A percentile compares a stretch with the other conserved stretches of the same genome.
These are phyloP conservation scores for Iphiclides podalirius DNA, from an alignment of 2,888 invertebrate species.

Conservation along the genomic window DNA sequence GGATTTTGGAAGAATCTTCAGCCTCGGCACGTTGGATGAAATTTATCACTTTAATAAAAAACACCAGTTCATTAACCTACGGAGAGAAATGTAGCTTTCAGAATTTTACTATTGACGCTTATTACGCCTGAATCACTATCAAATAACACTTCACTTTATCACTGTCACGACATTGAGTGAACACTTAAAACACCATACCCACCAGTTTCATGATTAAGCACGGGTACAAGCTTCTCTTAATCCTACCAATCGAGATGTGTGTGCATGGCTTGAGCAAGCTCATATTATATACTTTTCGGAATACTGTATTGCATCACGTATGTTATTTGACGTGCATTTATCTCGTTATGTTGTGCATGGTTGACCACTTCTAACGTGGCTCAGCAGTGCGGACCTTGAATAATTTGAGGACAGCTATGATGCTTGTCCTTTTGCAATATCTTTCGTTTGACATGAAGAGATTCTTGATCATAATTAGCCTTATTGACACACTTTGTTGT, in stretches of 20 bases:
- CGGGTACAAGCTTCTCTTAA: slow-evolving; percentile 40
- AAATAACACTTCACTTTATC: neutral
- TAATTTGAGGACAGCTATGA: slow-evolving; percentile 55
- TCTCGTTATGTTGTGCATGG: slow-evolving; percentile 58
- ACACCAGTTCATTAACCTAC: too few relatives aligned
- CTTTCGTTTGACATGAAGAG: slow-evolving; percentile 47
- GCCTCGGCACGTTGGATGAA: too few relatives aligned
- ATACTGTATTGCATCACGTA: slow-evolving; percentile 58
- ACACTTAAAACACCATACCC: slow-evolving; percentile 34
- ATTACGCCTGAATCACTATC: too few relatives aligned
- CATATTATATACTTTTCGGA: slow-evolving; percentile 63
- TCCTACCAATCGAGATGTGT: slow-evolving; percentile 50
- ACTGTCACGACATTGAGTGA: slow-evolving; percentile 21
- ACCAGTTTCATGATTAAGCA: slow-evolving; percentile 58
- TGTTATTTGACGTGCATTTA: slow-evolving; percentile 37
- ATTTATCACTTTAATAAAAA: too few relatives aligned
- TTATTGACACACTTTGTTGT: slow-evolving; percentile 17
- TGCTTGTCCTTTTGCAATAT: slow-evolving; percentile 47
- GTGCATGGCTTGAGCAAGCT: slow-evolving; percentile 46
- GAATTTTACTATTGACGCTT: too few relatives aligned
- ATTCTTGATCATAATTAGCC: slow-evolving; percentile 43
- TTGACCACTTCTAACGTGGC: slow-evolving; percentile 50
- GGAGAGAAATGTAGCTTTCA: too few relatives aligned
- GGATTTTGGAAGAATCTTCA: too few relatives aligned
- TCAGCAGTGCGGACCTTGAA: slow-evolving; percentile 48